These are phyloP conservation scores for Mallotus villosus DNA, from an alignment of 2,797 vertebrate species.

Conservation along the genomic window DNA sequence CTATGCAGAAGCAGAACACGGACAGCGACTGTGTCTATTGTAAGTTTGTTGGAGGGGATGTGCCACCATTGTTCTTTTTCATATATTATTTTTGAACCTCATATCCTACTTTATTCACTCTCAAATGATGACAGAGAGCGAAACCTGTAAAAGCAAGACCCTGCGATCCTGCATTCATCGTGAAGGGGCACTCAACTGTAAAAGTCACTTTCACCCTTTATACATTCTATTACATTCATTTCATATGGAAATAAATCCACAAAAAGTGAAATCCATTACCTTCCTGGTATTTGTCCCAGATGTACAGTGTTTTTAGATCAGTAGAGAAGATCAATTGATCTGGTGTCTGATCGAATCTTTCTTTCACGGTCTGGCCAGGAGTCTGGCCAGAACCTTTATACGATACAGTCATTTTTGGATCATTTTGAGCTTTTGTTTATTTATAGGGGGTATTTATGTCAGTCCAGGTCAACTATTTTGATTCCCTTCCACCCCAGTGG, in stretches of 20 bases:
- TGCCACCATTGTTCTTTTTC: neutral
- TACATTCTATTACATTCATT: neutral
- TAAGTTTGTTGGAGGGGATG: neutral
- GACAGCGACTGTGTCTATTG: neutral
- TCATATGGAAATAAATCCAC: neutral
- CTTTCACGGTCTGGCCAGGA: neutral
- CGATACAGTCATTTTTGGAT: neutral
- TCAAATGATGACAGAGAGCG: too few species aligned
- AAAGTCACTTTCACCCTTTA: too few species aligned
- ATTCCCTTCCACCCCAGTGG: conserved; percentile 13
- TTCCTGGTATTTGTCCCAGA: neutral
- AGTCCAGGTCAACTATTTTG: conserved; percentile 6
- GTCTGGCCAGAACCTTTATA: neutral
- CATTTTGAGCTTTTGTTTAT: conserved; percentile 1
- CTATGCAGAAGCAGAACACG: neutral
- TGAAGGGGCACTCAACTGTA: too few species aligned
- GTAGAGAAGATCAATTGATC: neutral
- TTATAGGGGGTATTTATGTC: neutral
- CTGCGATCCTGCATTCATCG: too few species aligned
- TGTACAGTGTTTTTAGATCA: neutral
- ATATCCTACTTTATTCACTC: neutral
- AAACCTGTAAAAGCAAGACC: too few species aligned
- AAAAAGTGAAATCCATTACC: neutral
- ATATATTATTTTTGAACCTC: neutral
- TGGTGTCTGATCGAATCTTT: neutral